Evolutionary conservation across 2,888 invertebrate genomes (phyloP), one percentile per base, ranked within the genome.

Genomic region (Tyria jacobaeae): DNA sequence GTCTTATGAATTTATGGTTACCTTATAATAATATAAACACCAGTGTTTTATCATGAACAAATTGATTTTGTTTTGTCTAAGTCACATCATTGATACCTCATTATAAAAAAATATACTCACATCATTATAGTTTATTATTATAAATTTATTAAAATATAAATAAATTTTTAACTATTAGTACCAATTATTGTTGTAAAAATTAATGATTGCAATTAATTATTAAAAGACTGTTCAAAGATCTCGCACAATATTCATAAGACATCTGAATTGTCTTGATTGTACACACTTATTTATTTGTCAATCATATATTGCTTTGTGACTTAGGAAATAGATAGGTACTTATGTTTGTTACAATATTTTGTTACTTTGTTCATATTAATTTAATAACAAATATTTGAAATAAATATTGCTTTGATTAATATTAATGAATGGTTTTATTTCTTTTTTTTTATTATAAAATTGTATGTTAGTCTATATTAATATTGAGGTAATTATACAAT

Each of bases 261-360:
- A 37, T 58, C 48, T 35, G 51, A 64, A 57, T 54, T 59, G 49
- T 69, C 35, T 49, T 25, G 55, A 63, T 34, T 62, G 66, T 47
- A 66, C 49, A 62, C 31, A 63, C 63, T 48, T 67, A 63, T 68
- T 68, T 70, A 73, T 66, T 74, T 66, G 57, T 68, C 62, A 58
- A 55, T 62, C 50, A 57, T n/a, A n/a, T 56, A 68, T 75, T 66
- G 87, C 87, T 87, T 85, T 89, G 92, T 90, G 90, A 89, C 90
- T 91, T 91, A 89, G 91, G 84, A 54, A 83, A 86, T 86, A 85
- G 83, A 84, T 88, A 85, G 83, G 84, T 88, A 86, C 86, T 86
- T 89, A 89, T 88, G 87, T 91, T 92, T 91, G 91, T 92, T 92
- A 89, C 89, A 89, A 90, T 88, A 88, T 89, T 89, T 91, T 91